phyloP scores from a whole-genome alignment of 2,113 vertebrate species.

The Nannobrachium achirus region DNA sequence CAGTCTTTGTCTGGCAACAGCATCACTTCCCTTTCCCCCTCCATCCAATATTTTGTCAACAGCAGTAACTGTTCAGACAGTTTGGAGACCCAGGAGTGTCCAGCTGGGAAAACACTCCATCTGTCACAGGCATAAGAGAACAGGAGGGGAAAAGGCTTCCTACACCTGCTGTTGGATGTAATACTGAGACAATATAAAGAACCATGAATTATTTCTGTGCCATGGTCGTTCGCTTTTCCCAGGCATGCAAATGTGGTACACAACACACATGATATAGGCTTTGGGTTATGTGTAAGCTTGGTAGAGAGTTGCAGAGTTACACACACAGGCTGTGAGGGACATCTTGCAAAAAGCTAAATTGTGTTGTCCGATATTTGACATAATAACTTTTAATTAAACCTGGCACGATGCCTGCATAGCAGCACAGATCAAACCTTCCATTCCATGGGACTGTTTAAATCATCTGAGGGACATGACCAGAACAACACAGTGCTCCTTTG shows the following conservation, averaged over 20 bases:
- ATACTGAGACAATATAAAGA: slow-evolving; percentile 8
- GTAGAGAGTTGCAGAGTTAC: no score
- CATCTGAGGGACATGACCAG: slow-evolving; percentile 31
- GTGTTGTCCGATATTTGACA: no score
- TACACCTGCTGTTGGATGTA: slow-evolving; percentile 18
- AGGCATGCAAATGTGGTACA: neutral
- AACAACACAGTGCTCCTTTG: slow-evolving; percentile 43
- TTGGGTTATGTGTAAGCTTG: no score
- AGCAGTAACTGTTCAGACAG: slow-evolving; percentile 19
- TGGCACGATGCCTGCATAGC: no score
- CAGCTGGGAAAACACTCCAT: slow-evolving; percentile 30
- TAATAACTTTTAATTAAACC: no score
- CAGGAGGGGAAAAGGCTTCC: neutral
- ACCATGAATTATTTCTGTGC: neutral
- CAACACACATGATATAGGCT: neutral
- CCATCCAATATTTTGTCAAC: slow-evolving; percentile 31
- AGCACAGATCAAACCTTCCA: slow-evolving; percentile 6
- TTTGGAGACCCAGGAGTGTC: neutral
- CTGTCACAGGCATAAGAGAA: slow-evolving; percentile 16
- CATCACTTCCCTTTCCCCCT: slow-evolving; percentile 20
- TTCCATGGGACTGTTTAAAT: slow-evolving; percentile 31
- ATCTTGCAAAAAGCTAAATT: no score
- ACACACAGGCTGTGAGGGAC: no score
- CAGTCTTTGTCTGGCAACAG: slow-evolving; percentile 21
- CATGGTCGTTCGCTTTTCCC: neutral